Evolutionary conservation across 1,140 invertebrate species (phyloP), one percentile per base, ranked within the genome.

Genomic region (Arion vulgaris): DNA sequence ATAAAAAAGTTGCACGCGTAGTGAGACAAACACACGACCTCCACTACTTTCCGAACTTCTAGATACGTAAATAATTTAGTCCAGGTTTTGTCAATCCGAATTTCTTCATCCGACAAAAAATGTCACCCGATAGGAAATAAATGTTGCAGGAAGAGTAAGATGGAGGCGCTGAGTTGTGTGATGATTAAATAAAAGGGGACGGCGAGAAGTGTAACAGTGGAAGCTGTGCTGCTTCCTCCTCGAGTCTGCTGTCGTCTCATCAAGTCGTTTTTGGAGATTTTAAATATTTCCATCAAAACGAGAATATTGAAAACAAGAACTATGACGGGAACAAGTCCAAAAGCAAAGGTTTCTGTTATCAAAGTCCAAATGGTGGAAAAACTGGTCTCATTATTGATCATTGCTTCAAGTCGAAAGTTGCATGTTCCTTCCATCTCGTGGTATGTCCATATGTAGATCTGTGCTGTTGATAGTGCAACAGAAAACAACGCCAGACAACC

Each of bases 1-100:
- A 91, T 87, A 81, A 89, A 85, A 62, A 91, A 86, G 81, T 91
- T 91, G 77, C 85, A 88, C n/a, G 88, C 87, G 82, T 86, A 91
- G 81, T 91, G 90, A 1, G 91, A 89, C 28, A 91, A 75, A 73
- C 89, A 87, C 19, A 91, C 82, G 68, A 86, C 86, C 53, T 91
- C 86, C 17, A 91, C 80, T n/a, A 91, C 82, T 75, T 85, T 86
- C 53, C 87, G 75, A 17, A 82, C 85, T 66, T 84, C 85, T n/a
- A 88, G 62, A 82, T 89, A 91, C 5, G 83, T 86, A 75, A 91
- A 85, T 62, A 87, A 84, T 9, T 57, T 76, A 28, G 85, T 62
- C 90, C 90, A 91, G 7, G 75, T 82, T 28, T 82, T 75, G 66
- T 89, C 88, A 23, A 51, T 73, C 15, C 80, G 53, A 66, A 87